Conservation (phyloP, 2,113 vertebrate genomes). For the Lutjanus erythropterus region DNA sequence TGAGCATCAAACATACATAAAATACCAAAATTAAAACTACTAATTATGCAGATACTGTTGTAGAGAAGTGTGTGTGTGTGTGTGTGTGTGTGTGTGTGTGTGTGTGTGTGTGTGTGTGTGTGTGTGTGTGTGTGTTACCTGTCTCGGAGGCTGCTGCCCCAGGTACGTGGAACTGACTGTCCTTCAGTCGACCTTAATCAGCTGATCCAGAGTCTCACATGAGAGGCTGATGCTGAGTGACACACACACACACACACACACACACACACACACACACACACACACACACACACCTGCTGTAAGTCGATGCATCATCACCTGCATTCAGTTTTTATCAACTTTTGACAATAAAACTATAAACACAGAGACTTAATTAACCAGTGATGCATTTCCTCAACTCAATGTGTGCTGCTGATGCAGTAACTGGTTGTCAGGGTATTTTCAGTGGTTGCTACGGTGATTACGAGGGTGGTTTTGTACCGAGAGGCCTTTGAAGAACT, state of each 20-base stretch:
- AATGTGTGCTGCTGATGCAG: too few relatives aligned
- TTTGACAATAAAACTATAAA: neutral
- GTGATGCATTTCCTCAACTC: too few relatives aligned
- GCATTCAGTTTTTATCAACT: neutral
- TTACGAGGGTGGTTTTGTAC: constrained; percentile 78
- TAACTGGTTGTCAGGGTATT: neutral
- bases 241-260: constrained; percentile 25
- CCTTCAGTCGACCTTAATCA: constrained; percentile 95
- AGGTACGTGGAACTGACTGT: constrained; percentile 95
- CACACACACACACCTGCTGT: neutral
- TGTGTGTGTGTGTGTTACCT: constrained; percentile 46
- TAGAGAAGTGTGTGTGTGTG: too few relatives aligned
- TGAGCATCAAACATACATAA: too few relatives aligned
- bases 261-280: neutral
- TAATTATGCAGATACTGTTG: too few relatives aligned
- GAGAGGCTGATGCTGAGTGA: constrained; percentile 94
- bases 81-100: neutral
- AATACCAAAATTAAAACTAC: too few relatives aligned
- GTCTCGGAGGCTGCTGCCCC: constrained; percentile 89
- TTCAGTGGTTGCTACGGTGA: neutral
- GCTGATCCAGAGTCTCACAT: constrained; percentile 95
- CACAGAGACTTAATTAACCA: too few relatives aligned
- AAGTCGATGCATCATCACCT: neutral
- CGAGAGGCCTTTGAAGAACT: constrained; percentile 98
- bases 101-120: neutral